These are phyloP conservation scores for Conopomorpha cramerella DNA, from an alignment of 1,140 invertebrate genomes.

Conservation along the genomic window DNA sequence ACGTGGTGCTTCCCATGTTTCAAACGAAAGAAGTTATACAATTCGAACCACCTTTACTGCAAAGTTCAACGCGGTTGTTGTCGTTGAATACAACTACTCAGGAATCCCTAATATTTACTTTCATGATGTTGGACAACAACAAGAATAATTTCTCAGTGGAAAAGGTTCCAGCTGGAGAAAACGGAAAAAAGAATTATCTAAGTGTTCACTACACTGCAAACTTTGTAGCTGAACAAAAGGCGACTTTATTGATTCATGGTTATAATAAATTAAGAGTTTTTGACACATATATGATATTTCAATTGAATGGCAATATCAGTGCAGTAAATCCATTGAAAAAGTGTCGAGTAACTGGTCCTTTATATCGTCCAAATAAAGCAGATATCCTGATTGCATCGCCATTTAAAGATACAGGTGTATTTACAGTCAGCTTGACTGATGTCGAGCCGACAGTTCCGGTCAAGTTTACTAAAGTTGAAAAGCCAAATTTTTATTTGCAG, in stretches of 20 bases:
- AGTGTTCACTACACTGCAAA: conserved; percentile 37
- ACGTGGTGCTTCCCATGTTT: conserved; percentile 36
- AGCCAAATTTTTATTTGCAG: conserved; percentile 22
- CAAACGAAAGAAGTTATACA: conserved; percentile 31
- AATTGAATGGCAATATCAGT: conserved; percentile 22
- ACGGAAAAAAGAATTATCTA: conserved; percentile 33
- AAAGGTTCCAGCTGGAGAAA: conserved; percentile 24
- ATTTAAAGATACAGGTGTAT: conserved; percentile 17
- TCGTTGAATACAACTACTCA: conserved; percentile 27
- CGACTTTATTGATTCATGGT: conserved; percentile 36
- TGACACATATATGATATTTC: conserved; percentile 40
- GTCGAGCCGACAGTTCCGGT: conserved; percentile 33
- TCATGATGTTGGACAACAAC: conserved; percentile 25
- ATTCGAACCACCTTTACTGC: conserved; percentile 37
- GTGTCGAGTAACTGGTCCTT: conserved; percentile 34
- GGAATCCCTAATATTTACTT: conserved; percentile 33
- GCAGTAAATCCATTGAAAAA: conserved; percentile 26
- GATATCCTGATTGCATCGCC: conserved; percentile 34
- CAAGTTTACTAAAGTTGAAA: conserved; percentile 15
- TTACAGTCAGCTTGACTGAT: conserved; percentile 27
- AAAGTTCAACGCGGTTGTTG: conserved; percentile 31
- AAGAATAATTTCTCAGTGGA: conserved; percentile 35
- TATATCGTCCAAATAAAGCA: conserved; percentile 40
- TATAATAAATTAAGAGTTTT: conserved; percentile 49
- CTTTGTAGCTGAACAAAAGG: conserved; percentile 26